Evolutionary conservation across 1,140 invertebrate genomes (phyloP), one percentile per base, ranked within the genome.

Genomic region (Drosophila prosaltans): DNA sequence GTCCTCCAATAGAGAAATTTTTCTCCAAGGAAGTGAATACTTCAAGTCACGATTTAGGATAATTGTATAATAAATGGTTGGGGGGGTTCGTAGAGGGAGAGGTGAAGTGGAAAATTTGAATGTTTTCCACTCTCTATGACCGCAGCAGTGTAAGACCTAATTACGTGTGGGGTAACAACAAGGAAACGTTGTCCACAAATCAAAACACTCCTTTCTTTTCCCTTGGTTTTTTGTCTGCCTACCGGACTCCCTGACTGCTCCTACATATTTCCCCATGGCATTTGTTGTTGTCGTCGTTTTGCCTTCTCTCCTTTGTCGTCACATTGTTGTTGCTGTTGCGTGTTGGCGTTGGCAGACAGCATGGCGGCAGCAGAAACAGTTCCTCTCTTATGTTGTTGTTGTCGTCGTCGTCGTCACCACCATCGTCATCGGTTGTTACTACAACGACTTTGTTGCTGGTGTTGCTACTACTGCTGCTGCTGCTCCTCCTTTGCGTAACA

Each of bases 341-440:
- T 89, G 83, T 83, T 89, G 80, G 83, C 80, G 74, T 71, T 84
- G 80, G 84, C 84, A 89, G 84, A 89, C 84, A 89, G 84, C 84
- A 78, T 89, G 84, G 84, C 84, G 84, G 71, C 78, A 51, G 62
- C 70, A 43, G 63, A 74, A 58, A 36, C 67, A 43, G 39, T 68
- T 61, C 24, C 43, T 59, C 60, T 36, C 6, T 36, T 36, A 6
- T 57, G 62, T 62, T 62, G 41, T 75, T 65, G 70, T 74, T 60
- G 74, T 69, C 70, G 54, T 51, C 32, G 60, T 73, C 48, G 67
- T 55, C 68, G 66, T 84, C 68, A 79, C 45, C 32, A 55, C 70
- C 48, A 64, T 55, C 68, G 66, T 84, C 68, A 79, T 82, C 83
- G 69, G 70, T 81, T 78, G 70, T 59, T 69, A 74, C 74, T 78